These are phyloP conservation scores for Ectobius pallidus DNA, from an alignment of 2,888 invertebrate species.

Conservation along the genomic window DNA sequence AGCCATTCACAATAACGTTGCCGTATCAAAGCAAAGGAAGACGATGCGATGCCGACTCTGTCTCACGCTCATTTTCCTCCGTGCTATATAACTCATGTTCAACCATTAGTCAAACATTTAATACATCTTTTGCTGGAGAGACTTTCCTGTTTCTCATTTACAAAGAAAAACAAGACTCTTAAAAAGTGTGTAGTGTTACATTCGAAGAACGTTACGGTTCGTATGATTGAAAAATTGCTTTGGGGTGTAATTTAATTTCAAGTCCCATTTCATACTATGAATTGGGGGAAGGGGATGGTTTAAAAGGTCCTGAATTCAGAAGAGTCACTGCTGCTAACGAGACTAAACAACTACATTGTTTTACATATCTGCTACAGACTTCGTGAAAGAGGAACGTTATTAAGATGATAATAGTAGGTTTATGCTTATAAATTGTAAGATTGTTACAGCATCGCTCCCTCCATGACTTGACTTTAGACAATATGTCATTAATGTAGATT, in stretches of 20 bases:
- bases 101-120: constrained; percentile 19
- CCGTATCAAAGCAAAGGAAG: constrained; percentile 1
- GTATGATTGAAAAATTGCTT: neutral
- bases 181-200: neutral
- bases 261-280: no score
- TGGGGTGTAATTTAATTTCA: neutral
- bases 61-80: neutral
- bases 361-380: neutral
- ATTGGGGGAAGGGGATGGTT: no score
- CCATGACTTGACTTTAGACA: neutral
- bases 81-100: neutral
- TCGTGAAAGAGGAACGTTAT: neutral
- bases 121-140: neutral
- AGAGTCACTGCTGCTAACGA: no score
- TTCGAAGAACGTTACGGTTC: neutral
- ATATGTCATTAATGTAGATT: neutral
- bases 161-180: no score
- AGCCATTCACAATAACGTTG: neutral
- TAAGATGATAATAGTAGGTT: neutral
- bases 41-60: neutral
- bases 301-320: no score
- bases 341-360: no score
- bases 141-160: neutral
- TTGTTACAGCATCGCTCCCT: neutral
- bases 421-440: neutral